Evolutionary conservation across 2,797 vertebrate genomes (phyloP).

Genomic region (Adrianichthys oophorus): DNA sequence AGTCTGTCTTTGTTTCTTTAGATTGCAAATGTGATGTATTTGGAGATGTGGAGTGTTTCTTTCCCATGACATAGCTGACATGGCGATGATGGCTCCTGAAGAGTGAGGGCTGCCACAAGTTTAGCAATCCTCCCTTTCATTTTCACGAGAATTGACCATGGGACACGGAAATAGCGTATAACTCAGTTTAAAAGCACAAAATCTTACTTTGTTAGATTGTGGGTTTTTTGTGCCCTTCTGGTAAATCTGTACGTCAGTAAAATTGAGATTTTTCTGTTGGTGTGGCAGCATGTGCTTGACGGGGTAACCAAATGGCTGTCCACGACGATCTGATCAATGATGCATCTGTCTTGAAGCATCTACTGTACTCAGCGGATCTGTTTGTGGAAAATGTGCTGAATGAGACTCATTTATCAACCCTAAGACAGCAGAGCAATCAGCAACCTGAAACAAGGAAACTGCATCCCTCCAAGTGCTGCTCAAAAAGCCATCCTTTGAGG

Average conservation of each 20-base stretch:
- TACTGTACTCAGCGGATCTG: conserved; percentile 37
- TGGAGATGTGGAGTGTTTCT: too few species aligned
- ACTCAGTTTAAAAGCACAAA: conserved; percentile 8
- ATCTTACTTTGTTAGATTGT: conserved; percentile 4
- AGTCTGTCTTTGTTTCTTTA: too few species aligned
- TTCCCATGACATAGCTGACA: too few species aligned
- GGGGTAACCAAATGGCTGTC: conserved; percentile 32
- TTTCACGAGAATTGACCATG: conserved; percentile 12
- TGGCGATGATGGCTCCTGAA: conserved; percentile 7
- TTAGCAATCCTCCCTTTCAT: conserved; percentile 44
- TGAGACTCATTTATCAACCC: conserved; percentile 19
- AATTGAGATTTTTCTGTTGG: conserved; percentile 22
- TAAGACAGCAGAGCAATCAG: conserved; percentile 23
- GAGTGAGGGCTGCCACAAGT: conserved; percentile 42
- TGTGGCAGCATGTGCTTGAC: conserved; percentile 17
- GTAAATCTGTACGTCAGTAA: background rate
- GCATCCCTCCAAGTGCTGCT: background rate
- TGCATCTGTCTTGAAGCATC: conserved; percentile 13
- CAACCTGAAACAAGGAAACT: background rate
- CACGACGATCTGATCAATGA: conserved; percentile 25
- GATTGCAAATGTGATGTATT: too few species aligned
- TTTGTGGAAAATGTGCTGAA: conserved; percentile 32
- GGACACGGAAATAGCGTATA: background rate
- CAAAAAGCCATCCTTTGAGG: background rate
- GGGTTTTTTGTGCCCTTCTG: too few species aligned